Conservation (phyloP, 2,888 invertebrate genomes). For the Trichopoda pennipes region DNA sequence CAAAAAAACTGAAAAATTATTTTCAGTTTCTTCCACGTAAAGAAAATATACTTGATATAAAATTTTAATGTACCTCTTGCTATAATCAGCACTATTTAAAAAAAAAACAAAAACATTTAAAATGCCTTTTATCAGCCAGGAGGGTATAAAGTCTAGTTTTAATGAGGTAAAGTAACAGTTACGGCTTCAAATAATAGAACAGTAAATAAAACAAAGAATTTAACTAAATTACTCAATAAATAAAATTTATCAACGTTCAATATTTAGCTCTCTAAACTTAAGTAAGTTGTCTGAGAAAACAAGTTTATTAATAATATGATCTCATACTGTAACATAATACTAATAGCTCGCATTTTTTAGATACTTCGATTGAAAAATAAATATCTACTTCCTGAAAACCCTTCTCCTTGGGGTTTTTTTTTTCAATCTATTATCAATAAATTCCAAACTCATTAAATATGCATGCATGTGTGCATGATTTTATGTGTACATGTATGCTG, state of each 20-base stretch:
- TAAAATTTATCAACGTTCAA: background rate
- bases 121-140: slow-evolving; percentile 11
- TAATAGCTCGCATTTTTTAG: background rate
- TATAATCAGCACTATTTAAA: background rate
- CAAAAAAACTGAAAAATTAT: too few species aligned
- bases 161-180: background rate
- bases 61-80: background rate
- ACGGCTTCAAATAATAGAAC: background rate
- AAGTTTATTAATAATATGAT: background rate
- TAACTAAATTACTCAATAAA: background rate
- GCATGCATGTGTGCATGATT: background rate
- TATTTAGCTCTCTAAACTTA: background rate
- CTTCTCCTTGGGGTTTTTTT: background rate
- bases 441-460: background rate
- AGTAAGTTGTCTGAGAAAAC: slow-evolving; percentile 4
- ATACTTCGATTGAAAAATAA: slow-evolving; percentile 12
- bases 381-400: background rate
- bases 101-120: slow-evolving; percentile 1
- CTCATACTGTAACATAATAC: slow-evolving; percentile 22
- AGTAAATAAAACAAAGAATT: background rate
- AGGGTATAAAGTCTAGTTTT: slow-evolving; percentile 11
- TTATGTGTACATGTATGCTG: background rate
- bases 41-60: background rate
- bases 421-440: slow-evolving; percentile 32
- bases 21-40: too few species aligned